Conservation (phyloP, 2,113 vertebrate genomes). For the Calyptomena viridis region DNA sequence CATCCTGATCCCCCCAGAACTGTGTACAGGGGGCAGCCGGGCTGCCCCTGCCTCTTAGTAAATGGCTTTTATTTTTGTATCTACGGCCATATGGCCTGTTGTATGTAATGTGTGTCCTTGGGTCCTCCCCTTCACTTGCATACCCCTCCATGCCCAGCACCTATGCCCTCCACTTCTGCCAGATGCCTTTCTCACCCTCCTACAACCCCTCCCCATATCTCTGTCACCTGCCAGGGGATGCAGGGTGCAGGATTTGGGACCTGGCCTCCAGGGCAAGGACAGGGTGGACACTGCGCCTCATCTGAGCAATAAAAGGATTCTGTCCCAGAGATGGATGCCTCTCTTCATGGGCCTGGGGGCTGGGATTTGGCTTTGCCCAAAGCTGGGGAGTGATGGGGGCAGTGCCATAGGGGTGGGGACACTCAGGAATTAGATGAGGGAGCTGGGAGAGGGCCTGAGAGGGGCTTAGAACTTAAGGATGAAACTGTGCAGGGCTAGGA, state of each 20-base stretch:
- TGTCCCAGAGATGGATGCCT: conserved; percentile 58
- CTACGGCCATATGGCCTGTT: not conserved
- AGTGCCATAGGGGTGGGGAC: not conserved
- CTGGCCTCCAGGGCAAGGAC: not conserved
- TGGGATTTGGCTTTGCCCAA: conserved; percentile 5
- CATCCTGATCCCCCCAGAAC: not conserved
- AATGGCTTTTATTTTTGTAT: conserved; percentile 69
- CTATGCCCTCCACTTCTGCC: not conserved
- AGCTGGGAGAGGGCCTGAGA: not conserved
- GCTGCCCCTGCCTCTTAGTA: conserved; percentile 36
- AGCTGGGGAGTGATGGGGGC: not conserved
- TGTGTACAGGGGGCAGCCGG: conserved; percentile 51
- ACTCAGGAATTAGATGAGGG: not conserved
- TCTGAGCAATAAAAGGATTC: conserved; percentile 63
- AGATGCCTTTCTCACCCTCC: not conserved
- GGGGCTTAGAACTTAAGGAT: not conserved
- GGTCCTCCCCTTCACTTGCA: not conserved
- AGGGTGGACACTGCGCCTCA: not conserved
- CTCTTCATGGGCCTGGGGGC: conserved; percentile 49
- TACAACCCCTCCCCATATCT: not conserved
- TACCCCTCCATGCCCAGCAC: not conserved
- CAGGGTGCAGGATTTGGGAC: not conserved
- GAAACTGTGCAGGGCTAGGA: not conserved
- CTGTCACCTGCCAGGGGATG: not conserved
- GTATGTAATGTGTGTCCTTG: not conserved